Percentiles rank a stretch among this genome's conserved stretches.
Conservation (phyloP, 92 coral and sea anemone species). For the Isaurus tuberculatus region DNA sequence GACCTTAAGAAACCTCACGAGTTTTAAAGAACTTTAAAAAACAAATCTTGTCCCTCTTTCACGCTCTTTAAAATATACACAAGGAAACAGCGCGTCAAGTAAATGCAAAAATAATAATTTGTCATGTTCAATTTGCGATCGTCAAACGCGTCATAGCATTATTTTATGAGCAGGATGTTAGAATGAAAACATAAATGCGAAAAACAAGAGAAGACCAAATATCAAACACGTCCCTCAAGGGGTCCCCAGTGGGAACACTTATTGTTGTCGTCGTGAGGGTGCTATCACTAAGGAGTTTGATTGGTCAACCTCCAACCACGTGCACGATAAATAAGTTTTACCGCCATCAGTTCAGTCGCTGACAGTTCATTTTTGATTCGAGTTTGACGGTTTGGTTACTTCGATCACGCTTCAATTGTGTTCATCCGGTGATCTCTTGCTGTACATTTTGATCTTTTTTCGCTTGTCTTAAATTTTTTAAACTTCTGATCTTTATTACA, state of each 20-base stretch:
- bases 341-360: slow-evolving; percentile 78
- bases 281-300: slow-evolving; percentile 39
- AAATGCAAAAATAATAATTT: slow-evolving; percentile 35
- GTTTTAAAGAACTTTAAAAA: neutral
- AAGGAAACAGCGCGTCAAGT: slow-evolving; percentile 43
- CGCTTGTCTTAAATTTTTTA: slow-evolving; percentile 62
- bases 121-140: slow-evolving; percentile 46
- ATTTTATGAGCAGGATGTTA: slow-evolving; percentile 43
- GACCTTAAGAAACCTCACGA: slow-evolving; percentile 18
- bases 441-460: slow-evolving; percentile 80
- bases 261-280: slow-evolving; percentile 37
- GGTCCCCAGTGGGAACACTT: slow-evolving; percentile 39
- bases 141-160: slow-evolving; percentile 48
- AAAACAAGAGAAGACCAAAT: slow-evolving; percentile 28
- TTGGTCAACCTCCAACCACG: slow-evolving; percentile 76
- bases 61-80: slow-evolving; percentile 23
- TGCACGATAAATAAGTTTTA: slow-evolving; percentile 95
- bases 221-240: slow-evolving; percentile 31
- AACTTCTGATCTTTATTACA: slow-evolving; percentile 19
- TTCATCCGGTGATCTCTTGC: slow-evolving; percentile 89
- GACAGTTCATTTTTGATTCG: slow-evolving; percentile 99
- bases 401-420: slow-evolving; percentile 80
- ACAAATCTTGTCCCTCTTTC: neutral
- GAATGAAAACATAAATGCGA: slow-evolving; percentile 13
- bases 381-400: slow-evolving; percentile 80